Percentiles rank a stretch among this genome's conserved stretches.
phyloP scores from a whole-genome alignment of 2,888 invertebrate species.

The Pachydiplax longipennis region DNA sequence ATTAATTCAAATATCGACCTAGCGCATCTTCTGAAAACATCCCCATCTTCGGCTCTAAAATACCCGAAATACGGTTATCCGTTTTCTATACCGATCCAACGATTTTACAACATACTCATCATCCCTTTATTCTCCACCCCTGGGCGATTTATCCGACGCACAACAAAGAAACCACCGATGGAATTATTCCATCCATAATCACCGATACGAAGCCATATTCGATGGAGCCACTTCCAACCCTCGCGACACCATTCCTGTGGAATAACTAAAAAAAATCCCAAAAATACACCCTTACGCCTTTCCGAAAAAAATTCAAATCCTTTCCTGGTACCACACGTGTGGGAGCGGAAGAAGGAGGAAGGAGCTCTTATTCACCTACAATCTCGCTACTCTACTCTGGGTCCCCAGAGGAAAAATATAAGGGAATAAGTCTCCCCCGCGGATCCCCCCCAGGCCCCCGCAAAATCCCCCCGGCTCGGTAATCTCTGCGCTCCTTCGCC shows the following conservation, averaged over 20 bases:
- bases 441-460: not conserved
- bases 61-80: not conserved
- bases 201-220: not conserved
- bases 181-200: not conserved
- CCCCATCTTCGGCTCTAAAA: not conserved
- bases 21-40: too few species aligned
- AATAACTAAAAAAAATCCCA: too few species aligned
- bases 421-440: not conserved
- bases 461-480: not conserved
- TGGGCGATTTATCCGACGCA: not conserved
- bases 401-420: not conserved
- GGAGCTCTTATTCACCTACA: too few species aligned
- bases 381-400: not conserved
- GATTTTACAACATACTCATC: not conserved
- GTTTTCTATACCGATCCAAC: not conserved
- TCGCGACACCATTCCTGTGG: not conserved
- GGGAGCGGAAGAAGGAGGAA: not conserved
- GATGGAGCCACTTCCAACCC: not conserved
- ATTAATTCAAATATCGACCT: too few species aligned
- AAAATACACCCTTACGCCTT: too few species aligned
- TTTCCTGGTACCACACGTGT: not conserved
- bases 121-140: not conserved
- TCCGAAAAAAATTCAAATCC: not conserved
- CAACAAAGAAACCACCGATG: not conserved
- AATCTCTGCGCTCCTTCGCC: not conserved